Conservation (phyloP, 2,113 vertebrate species). For the Progne subis region DNA sequence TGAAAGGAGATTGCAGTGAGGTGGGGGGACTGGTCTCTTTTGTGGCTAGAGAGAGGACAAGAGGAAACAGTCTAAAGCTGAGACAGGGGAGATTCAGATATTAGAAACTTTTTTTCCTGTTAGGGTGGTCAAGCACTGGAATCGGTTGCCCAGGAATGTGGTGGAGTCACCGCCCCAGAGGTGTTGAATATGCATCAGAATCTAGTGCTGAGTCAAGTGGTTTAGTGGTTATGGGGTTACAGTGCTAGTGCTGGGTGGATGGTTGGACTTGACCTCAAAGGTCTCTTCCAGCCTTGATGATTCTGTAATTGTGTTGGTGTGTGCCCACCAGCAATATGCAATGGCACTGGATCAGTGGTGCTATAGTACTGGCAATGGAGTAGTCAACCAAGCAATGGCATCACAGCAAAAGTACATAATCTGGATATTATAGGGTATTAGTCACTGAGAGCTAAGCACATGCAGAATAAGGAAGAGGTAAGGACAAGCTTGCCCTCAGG, state of each 20-base stretch:
- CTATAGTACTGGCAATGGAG: accelerated
- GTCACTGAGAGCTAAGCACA: not conserved
- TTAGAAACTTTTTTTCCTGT: not conserved
- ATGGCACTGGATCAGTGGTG: not conserved
- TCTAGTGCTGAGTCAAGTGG: not conserved
- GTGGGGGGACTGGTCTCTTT: not conserved
- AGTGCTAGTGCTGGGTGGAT: not conserved
- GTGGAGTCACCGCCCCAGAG: not conserved
- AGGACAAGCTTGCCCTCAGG: not conserved
- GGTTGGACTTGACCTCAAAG: not conserved
- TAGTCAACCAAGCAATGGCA: not conserved
- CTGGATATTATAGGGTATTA: accelerated
- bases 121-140: not conserved
- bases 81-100: not conserved
- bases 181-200: not conserved
- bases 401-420: not conserved
- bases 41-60: not conserved
- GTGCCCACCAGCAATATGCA: not conserved
- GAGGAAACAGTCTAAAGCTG: not conserved
- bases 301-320: not conserved
- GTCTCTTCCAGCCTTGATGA: not conserved
- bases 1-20: not conserved
- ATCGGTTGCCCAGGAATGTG: not conserved
- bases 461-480: not conserved
- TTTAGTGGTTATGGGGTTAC: not conserved